Evolutionary conservation across 2,888 invertebrate genomes (phyloP), one percentile per base, ranked within the genome.

Genomic region (Crepidodera aurea): DNA sequence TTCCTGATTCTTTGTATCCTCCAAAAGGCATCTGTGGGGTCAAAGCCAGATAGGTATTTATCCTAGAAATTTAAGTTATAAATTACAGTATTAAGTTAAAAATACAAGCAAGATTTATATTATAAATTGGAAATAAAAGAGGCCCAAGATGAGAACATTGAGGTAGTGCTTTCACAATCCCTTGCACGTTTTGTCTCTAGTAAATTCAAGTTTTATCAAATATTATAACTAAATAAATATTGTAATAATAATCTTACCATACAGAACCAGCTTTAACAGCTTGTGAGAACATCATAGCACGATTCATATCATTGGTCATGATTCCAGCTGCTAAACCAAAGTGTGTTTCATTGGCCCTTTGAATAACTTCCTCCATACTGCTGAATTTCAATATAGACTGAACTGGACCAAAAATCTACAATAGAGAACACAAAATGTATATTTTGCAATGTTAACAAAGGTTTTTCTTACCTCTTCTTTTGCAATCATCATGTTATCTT

Each of bases 361-460:
- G 88, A 60, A 95, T 87, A 0, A 90, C 92, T 80, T 96, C 95
- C 1, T 90, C 89, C 46, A 92, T 74, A 0, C 87, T 87, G 37
- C 88, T 88, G 74, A 94, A 95, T 79, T 92, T 93, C 34, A 94
- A 82, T 71, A 95, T 92, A 57, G 87, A 88, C 80, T 94, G 93
- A 0, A 95, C 94, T 0, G 95, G 95, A 0, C 95, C 95, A 77
- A 96, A 95, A 69, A 96, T 95, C 92, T 93, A 71, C 12, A 72
- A 70, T 32, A 58, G 29, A 39, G n/a, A n/a, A n/a, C n/a, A n/a
- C n/a, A 60, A 27, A 58, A 54, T 56, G 19, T 48, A 27, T 22
- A 18, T 19, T 25, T 12, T 16, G 54, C 18, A 19, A 19, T 2
- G 2, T 4, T 22, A 22, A 22, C 3, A 29, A 51, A 53, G n/a